Conservation (phyloP, 2,113 vertebrate genomes). For the Triplophysa siluroides region DNA sequence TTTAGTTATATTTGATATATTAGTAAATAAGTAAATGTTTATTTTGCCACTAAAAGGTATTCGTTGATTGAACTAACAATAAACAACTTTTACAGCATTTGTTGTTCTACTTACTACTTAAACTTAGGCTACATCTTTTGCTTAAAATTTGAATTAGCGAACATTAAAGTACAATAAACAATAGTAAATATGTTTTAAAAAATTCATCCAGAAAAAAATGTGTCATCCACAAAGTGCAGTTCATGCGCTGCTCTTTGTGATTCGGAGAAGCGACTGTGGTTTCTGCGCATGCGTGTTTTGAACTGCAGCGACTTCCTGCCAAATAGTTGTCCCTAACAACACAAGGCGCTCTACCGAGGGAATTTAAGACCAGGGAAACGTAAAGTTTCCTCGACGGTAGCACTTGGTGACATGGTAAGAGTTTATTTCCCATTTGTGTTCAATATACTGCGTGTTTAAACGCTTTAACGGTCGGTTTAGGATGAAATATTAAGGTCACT, state of each 20-base stretch:
- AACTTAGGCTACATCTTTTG: too few relatives aligned
- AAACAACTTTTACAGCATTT: too few relatives aligned
- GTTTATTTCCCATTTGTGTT: neutral
- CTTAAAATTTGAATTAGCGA: too few relatives aligned
- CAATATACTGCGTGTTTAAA: neutral
- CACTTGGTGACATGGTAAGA: slow-evolving; percentile 31
- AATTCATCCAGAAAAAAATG: too few relatives aligned
- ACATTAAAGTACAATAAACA: too few relatives aligned
- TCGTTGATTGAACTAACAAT: too few relatives aligned
- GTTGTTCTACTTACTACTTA: too few relatives aligned
- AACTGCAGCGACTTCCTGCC: slow-evolving; percentile 67
- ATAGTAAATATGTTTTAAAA: too few relatives aligned
- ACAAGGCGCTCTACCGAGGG: slow-evolving; percentile 68
- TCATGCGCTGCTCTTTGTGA: neutral
- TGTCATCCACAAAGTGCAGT: too few relatives aligned
- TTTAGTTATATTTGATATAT: too few relatives aligned
- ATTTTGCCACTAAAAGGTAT: too few relatives aligned
- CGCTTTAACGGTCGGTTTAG: neutral
- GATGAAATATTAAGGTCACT: slow-evolving; percentile 22
- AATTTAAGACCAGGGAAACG: slow-evolving; percentile 40
- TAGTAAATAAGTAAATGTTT: too few relatives aligned
- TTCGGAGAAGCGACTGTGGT: neutral
- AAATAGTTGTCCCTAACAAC: slow-evolving; percentile 76
- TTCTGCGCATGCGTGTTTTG: slow-evolving; percentile 61
- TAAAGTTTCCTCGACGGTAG: slow-evolving; percentile 26